Conservation (phyloP, 2,113 vertebrate genomes). For the Procavia capensis region DNA sequence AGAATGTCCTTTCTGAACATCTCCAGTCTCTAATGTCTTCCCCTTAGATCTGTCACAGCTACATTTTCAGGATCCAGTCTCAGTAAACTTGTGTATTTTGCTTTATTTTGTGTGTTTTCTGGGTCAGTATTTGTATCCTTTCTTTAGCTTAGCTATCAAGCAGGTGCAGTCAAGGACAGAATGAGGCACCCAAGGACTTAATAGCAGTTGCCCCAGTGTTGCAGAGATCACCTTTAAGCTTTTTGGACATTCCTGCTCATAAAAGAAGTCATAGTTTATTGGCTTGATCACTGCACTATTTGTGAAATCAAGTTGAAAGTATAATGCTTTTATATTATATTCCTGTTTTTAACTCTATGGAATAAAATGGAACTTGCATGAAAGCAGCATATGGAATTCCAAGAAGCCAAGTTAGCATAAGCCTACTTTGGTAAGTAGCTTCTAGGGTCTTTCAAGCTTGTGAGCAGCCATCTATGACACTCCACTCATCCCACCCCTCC, state of each 20-base stretch:
- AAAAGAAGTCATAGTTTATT: conserved; percentile 4
- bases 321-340: conserved; percentile 27
- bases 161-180: background rate
- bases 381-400: conserved; percentile 37
- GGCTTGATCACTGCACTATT: background rate
- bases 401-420: background rate
- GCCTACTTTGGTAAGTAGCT: too few species aligned
- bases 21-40: background rate
- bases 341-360: background rate
- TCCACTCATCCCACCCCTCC: too few species aligned
- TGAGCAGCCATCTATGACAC: too few species aligned
- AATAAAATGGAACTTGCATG: background rate
- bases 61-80: background rate
- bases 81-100: background rate
- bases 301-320: conserved; percentile 23
- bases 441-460: too few species aligned
- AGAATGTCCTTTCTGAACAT: background rate
- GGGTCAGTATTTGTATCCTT: background rate
- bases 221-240: conserved; percentile 1
- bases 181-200: background rate
- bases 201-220: background rate
- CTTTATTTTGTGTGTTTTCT: conserved; percentile 1
- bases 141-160: background rate
- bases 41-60: background rate
- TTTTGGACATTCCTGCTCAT: background rate